Base-by-base conservation (phyloP, 1,140 invertebrate species). In the Drosophila lini region DNA sequence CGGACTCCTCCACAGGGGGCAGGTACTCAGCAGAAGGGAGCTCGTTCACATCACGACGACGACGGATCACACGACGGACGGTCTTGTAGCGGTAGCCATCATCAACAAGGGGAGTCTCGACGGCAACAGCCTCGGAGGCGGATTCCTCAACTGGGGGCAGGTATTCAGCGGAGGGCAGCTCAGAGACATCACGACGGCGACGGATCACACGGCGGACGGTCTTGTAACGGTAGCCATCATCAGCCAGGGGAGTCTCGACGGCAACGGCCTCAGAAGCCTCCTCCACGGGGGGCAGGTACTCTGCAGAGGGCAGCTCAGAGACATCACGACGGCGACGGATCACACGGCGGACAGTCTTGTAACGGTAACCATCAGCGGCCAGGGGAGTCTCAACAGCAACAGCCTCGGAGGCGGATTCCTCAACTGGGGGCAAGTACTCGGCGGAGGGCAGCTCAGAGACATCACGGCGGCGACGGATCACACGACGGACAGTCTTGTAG, bases 61-160 rank as follows among this genome's bases (percentile, higher is more conserved):
- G 85, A 64, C 85, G 82, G 56, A 83, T 78, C 67, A 78, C 70
- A 16, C 75, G 81, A 15, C 86, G 86, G 1, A 90, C 86, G 0
- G 81, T 77, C 74, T 90, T 89, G 80, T 91, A 90, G 7, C 78
- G 83, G 67, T 90, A 90, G 1, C 86, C 86, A 80, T 89, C 85
- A 55, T 67, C 81, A 25, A 77, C 77, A 13, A 81, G 41, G 10
- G 67, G 56, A 40, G 61, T 63, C 52, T 82, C 78, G 5, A 44
- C 41, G 1, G 77, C 65, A n/a, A 78, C 45, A 10, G 53, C 50
- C 36, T 78, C 41, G 13, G 64, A 41, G 8, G 73, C 74, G 11
- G 74, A 73, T n/a, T 80, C 80, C 60, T 74, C 77, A 15, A 45
- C 44, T 47, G 86, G 86, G 38, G 88, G 88, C 78, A 91, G 70